phyloP scores from a whole-genome alignment of 2,797 vertebrate species.

The Neosalanx taihuensis region DNA sequence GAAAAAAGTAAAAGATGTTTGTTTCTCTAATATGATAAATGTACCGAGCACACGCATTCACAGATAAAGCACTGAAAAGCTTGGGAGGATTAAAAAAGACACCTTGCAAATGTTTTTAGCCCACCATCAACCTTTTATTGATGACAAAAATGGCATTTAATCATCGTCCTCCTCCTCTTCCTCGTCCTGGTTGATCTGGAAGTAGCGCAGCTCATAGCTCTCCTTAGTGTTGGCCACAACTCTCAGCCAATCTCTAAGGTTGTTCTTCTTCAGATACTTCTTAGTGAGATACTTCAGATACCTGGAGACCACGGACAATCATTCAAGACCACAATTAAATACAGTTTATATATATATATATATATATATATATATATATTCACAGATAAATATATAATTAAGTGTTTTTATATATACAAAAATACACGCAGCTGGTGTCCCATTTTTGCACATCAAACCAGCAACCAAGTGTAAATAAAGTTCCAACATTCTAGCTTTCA shows the following conservation, averaged over 20 bases:
- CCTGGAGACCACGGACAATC: slow-evolving; percentile 57
- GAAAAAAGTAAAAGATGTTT: too few species aligned
- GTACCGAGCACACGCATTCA: too few species aligned
- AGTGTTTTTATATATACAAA: too few species aligned
- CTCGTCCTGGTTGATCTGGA: slow-evolving; percentile 98
- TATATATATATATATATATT: too few species aligned
- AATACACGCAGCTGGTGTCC: background rate
- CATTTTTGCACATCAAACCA: background rate
- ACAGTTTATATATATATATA: background rate
- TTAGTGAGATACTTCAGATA: slow-evolving; percentile 97
- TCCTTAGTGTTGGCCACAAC: slow-evolving; percentile 96
- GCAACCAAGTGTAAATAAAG: background rate
- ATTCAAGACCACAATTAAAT: background rate
- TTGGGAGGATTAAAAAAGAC: slow-evolving; percentile 21
- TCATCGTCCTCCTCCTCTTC: slow-evolving; percentile 97
- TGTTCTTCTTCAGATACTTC: slow-evolving; percentile 97
- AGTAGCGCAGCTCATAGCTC: slow-evolving; percentile 94
- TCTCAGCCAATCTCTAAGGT: slow-evolving; percentile 90
- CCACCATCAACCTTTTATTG: slow-evolving; percentile 79
- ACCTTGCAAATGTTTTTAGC: slow-evolving; percentile 18
- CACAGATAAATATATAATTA: too few species aligned
- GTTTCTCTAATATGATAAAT: too few species aligned
- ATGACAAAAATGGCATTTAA: slow-evolving; percentile 76
- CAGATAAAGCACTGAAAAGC: background rate
- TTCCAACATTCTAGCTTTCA: too few species aligned